phyloP scores from a whole-genome alignment of 2,888 invertebrate genomes.

The Drosophila greeni region DNA sequence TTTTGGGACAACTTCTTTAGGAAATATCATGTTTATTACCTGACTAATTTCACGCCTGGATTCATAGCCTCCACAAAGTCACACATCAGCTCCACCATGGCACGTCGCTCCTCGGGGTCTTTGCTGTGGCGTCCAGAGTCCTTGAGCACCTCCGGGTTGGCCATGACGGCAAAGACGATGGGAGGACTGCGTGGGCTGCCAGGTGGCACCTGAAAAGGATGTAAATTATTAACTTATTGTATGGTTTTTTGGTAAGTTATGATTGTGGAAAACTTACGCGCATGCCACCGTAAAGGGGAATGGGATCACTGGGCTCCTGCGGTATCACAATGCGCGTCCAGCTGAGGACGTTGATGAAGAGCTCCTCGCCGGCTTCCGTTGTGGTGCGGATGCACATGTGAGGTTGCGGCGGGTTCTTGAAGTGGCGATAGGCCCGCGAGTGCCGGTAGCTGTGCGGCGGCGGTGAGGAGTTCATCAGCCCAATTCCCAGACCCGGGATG shows the following conservation, averaged over 20 bases:
- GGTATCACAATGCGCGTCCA: constrained; percentile 87
- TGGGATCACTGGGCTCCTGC: constrained; percentile 83
- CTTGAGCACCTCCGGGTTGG: constrained; percentile 85
- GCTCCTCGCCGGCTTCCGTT: constrained; percentile 80
- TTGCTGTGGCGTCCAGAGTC: constrained; percentile 84
- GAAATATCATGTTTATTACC: constrained; percentile 67
- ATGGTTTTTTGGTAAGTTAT: neutral
- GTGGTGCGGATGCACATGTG: constrained; percentile 86
- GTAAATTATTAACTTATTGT: neutral
- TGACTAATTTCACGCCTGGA: constrained; percentile 82
- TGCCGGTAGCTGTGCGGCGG: constrained; percentile 82
- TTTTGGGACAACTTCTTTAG: neutral
- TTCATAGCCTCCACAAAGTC: constrained; percentile 88
- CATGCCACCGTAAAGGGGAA: constrained; percentile 87
- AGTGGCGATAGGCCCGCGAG: constrained; percentile 83
- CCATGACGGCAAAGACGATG: constrained; percentile 86
- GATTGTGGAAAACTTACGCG: constrained; percentile 79
- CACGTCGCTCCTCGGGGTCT: constrained; percentile 83
- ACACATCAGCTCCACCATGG: constrained; percentile 84
- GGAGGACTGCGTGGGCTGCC: constrained; percentile 83
- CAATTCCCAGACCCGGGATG: constrained; percentile 51
- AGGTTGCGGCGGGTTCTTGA: constrained; percentile 87
- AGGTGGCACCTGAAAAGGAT: constrained; percentile 80
- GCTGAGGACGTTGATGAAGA: constrained; percentile 85
- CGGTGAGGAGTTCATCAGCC: constrained; percentile 77